Evolutionary conservation across 2,113 vertebrate genomes (phyloP).

Genomic region (Chascanopsetta lugubris): DNA sequence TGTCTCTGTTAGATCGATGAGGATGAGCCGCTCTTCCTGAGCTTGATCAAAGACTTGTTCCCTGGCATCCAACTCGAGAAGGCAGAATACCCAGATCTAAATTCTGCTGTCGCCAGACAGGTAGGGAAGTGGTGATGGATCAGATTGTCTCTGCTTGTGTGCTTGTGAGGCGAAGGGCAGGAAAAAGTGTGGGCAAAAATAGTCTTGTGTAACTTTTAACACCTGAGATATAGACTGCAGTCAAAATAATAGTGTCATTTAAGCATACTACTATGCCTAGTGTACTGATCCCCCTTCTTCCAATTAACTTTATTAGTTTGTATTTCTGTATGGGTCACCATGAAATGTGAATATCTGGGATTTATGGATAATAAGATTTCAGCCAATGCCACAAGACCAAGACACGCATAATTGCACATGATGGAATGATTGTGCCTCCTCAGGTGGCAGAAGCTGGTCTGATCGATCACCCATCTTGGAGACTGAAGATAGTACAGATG

Average conservation of each 20-base stretch:
- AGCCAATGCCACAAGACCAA: no score
- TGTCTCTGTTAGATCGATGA: conserved; percentile 90
- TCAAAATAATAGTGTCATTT: conserved; percentile 37
- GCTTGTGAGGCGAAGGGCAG: not conserved
- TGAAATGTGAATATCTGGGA: no score
- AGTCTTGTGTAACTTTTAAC: no score
- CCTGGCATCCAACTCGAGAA: conserved; percentile 93
- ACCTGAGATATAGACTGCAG: no score
- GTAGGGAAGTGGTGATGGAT: conserved; percentile 67
- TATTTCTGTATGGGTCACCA: no score
- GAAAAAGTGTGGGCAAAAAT: not conserved
- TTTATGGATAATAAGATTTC: no score
- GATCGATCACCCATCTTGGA: conserved; percentile 93
- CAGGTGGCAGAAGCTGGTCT: conserved; percentile 90
- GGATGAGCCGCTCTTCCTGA: conserved; percentile 94
- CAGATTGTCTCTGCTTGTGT: not conserved
- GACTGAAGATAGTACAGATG: conserved; percentile 93
- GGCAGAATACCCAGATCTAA: conserved; percentile 89
- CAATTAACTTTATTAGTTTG: no score
- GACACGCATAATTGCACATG: no score
- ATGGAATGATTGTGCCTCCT: no score
- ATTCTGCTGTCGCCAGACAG: conserved; percentile 90
- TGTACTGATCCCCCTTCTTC: no score
- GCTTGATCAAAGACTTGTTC: conserved; percentile 96
- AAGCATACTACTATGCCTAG: no score